Evolutionary conservation across 2,113 vertebrate species (phyloP).

Genomic region (Cnemophilus loriae): DNA sequence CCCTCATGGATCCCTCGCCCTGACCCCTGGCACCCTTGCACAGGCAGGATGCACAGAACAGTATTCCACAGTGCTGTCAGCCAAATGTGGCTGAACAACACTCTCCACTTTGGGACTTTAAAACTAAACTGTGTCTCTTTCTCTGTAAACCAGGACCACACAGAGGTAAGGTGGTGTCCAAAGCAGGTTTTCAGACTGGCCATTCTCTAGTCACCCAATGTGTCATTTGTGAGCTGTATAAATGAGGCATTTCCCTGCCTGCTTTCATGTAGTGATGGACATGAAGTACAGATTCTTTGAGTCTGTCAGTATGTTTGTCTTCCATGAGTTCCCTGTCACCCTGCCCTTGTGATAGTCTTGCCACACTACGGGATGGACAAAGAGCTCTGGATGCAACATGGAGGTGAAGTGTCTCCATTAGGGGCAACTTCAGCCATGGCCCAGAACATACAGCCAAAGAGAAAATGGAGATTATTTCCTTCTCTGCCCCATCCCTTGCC

Average conservation of each 20-base stretch:
- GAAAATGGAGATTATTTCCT: not conserved
- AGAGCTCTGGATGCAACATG: not conserved
- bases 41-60: not conserved
- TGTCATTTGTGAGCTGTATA: not conserved
- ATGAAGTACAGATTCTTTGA: not conserved
- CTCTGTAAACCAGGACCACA: not conserved
- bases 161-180: not conserved
- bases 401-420: not conserved
- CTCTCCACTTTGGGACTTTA: not conserved
- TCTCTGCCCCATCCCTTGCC: not conserved
- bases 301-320: not conserved
- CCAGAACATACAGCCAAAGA: not conserved
- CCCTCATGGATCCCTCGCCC: not conserved
- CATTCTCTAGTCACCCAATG: accelerated
- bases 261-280: not conserved
- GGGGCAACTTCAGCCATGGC: not conserved
- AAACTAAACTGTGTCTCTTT: not conserved
- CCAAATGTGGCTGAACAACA: not conserved
- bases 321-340: not conserved
- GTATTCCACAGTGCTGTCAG: not conserved
- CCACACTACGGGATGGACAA: not conserved
- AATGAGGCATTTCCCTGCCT: not conserved
- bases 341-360: not conserved
- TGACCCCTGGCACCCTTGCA: not conserved
- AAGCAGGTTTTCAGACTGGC: not conserved